Percentiles rank a stretch among this genome's conserved stretches.
These are phyloP conservation scores for Ptychadena robeensis DNA, from an alignment of 2,797 vertebrate species.

Conservation along the genomic window DNA sequence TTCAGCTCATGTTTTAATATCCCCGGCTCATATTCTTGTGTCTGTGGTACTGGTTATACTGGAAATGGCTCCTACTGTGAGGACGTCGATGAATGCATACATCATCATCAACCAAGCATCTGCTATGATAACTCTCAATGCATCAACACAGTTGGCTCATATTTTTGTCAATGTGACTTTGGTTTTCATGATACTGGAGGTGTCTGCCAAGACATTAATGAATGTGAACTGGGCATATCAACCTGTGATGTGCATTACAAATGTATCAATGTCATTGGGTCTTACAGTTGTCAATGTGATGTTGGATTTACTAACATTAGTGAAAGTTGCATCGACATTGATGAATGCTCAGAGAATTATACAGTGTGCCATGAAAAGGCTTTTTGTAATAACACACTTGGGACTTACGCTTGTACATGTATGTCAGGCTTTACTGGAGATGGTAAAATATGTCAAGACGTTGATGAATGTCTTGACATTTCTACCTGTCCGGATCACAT, in stretches of 20 bases:
- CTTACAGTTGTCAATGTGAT: slow-evolving; percentile 76
- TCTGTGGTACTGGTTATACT: slow-evolving; percentile 75
- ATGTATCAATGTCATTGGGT: slow-evolving; percentile 77
- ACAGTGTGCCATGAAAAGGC: slow-evolving; percentile 72
- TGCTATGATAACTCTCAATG: slow-evolving; percentile 76
- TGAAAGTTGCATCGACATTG: slow-evolving; percentile 66
- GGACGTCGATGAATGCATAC: slow-evolving; percentile 78
- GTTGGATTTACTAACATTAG: slow-evolving; percentile 72
- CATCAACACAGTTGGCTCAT: slow-evolving; percentile 77
- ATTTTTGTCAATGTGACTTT: slow-evolving; percentile 74
- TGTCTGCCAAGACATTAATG: slow-evolving; percentile 77
- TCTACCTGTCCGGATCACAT: slow-evolving; percentile 76
- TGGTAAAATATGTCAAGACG: slow-evolving; percentile 71
- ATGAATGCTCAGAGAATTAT: slow-evolving; percentile 64
- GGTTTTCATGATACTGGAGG: slow-evolving; percentile 77
- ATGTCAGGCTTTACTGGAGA: slow-evolving; percentile 53
- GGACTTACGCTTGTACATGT: slow-evolving; percentile 54
- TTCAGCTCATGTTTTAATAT: slow-evolving; percentile 78
- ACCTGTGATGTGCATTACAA: slow-evolving; percentile 71
- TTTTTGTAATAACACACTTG: slow-evolving; percentile 68
- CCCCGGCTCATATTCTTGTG: slow-evolving; percentile 73
- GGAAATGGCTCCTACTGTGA: slow-evolving; percentile 74
- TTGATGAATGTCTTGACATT: slow-evolving; percentile 75
- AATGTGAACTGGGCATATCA: slow-evolving; percentile 74
- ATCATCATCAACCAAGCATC: slow-evolving; percentile 41